Percentiles rank a stretch among this genome's conserved stretches.
These are phyloP conservation scores for Lordiphosa collinella DNA, from an alignment of 1,140 invertebrate genomes.

Conservation along the genomic window DNA sequence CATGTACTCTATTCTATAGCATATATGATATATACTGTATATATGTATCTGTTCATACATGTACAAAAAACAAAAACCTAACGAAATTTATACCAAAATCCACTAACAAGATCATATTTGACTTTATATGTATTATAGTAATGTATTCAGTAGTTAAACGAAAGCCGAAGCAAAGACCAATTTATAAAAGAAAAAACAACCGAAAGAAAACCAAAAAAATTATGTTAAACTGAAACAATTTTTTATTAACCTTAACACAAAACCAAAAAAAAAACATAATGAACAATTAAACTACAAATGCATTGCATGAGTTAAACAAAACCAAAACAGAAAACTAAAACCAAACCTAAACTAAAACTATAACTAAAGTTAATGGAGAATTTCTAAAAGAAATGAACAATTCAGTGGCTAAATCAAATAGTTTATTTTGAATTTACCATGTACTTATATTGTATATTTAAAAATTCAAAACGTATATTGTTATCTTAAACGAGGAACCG, in stretches of 20 bases:
- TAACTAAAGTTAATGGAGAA: slow-evolving; percentile 22
- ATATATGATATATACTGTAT: slow-evolving; percentile 9
- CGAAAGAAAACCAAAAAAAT: slow-evolving; percentile 36
- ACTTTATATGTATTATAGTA: slow-evolving; percentile 73
- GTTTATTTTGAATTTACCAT: slow-evolving; percentile 73
- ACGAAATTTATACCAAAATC: slow-evolving; percentile 18
- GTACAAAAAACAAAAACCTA: slow-evolving; percentile 30
- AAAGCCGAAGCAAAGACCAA: slow-evolving; percentile 77
- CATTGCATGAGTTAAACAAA: slow-evolving; percentile 46
- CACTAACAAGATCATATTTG: slow-evolving; percentile 69
- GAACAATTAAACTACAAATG: slow-evolving; percentile 48
- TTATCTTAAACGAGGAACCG: slow-evolving; percentile 76
- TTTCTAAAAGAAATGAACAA: slow-evolving; percentile 58
- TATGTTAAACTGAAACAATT: slow-evolving; percentile 72
- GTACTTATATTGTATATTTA: slow-evolving; percentile 59
- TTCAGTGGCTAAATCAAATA: slow-evolving; percentile 50
- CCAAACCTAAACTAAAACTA: slow-evolving; percentile 24
- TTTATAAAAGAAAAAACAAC: slow-evolving; percentile 38
- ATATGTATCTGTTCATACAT: slow-evolving; percentile 30
- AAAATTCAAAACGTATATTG: slow-evolving; percentile 54
- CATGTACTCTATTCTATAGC: slow-evolving; percentile 9
- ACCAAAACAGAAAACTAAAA: slow-evolving; percentile 22
- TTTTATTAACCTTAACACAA: slow-evolving; percentile 43
- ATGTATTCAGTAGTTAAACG: slow-evolving; percentile 68
- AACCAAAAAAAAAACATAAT: slow-evolving; percentile 10